Base-by-base conservation (phyloP, 1,140 invertebrate genomes). In the Temnothorax curvispinosus region DNA sequence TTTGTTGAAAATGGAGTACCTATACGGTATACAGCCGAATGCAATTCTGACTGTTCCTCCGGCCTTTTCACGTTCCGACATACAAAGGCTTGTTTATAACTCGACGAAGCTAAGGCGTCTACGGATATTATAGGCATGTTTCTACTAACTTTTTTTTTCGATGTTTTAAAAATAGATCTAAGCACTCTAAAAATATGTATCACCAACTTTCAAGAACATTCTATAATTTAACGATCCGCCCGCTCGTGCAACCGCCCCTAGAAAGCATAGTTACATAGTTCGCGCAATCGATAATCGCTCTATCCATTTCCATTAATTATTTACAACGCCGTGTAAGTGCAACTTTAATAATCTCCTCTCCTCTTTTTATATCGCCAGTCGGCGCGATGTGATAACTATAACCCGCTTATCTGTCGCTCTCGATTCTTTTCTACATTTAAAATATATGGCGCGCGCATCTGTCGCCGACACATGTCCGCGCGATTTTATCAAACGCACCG, bases 1-100 rank as follows among this genome's bases (percentile, higher is more conserved):
- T 41, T 8, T 18, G 38, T 44, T 44, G 47, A 69, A 80, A 69
- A 69, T 54, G 54, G 47, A 69, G 13, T 35, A 32, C 47, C 27
- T 27, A 27, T 27, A 2, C 67, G 18, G 7, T 41, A 38, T 32
- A 27, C 64, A 58, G 74, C 9, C 15, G n/a, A 67, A 67, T 54
- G 77, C 47, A 69, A 80, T 80, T 80, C 47, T 7, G 27, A 9
- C 38, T 5, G 18, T 50, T 50, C 13, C 6, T 6, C 60, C 62
- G n/a, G 15, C 13, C 58, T n/a, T 35, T 54, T 54, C n/a, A 58
- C 41, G 15, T 50, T 38, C n/a, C 32, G 15, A 58, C 27, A 1
- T 71, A 81, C 65, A 71, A 71, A 56, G 56, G 47, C n/a, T n/a
- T 52, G 35, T 80, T 52, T 67, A 60, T 60, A 76, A 54, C 15